Conservation (phyloP, 2,888 invertebrate species). For the Drosophila macrospina region DNA sequence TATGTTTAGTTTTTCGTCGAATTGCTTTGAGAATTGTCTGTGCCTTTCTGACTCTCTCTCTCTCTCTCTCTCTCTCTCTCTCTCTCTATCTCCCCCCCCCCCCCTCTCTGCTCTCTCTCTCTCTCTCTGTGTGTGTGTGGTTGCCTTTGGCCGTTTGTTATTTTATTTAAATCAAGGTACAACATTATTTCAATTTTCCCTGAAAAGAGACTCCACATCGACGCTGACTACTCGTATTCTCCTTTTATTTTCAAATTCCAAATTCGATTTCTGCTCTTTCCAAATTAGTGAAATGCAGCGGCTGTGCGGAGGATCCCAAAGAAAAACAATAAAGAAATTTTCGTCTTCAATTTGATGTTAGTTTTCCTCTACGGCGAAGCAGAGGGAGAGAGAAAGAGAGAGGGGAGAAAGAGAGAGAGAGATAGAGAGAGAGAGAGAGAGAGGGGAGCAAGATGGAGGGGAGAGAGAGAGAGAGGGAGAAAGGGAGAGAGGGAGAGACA, state of each 20-base stretch:
- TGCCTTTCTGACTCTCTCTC: constrained; percentile 19
- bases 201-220: constrained; percentile 22
- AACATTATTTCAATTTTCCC: constrained; percentile 67
- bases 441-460: constrained; percentile 13
- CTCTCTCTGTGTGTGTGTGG: not conserved
- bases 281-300: constrained; percentile 63
- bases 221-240: constrained; percentile 28
- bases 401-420: constrained; percentile 10
- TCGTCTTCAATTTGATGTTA: constrained; percentile 63
- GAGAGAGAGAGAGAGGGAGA: constrained; percentile 14
- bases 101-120: no score
- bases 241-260: constrained; percentile 56
- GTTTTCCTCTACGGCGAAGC: constrained; percentile 28
- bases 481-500: not conserved
- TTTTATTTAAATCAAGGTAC: constrained; percentile 80
- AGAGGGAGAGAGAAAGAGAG: constrained; percentile 4
- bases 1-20: constrained; percentile 75
- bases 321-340: constrained; percentile 81
- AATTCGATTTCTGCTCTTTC: constrained; percentile 46
- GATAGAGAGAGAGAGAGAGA: constrained; percentile 11
- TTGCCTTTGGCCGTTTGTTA: constrained; percentile 53
- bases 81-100: no score
- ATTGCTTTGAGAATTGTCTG: constrained; percentile 29
- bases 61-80: no score
- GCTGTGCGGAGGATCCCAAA: constrained; percentile 61